phyloP scores from a whole-genome alignment of 92 coral and sea anemone genomes.

The Epizoanthus stellaris region DNA sequence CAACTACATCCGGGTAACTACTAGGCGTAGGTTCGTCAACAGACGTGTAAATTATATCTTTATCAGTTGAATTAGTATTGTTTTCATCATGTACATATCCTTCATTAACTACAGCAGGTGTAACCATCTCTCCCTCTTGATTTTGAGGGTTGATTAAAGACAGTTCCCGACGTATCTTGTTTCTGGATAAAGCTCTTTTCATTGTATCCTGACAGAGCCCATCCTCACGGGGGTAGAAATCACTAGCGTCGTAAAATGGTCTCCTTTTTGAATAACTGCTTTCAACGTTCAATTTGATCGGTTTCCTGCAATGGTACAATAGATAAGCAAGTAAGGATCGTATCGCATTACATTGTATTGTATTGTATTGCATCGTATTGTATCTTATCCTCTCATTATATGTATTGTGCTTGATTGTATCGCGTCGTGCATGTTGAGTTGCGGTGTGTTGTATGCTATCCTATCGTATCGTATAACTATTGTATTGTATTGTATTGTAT shows the following conservation, averaged over 20 bases:
- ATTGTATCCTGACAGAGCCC: slow-evolving; percentile 32
- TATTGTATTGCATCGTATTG: background rate
- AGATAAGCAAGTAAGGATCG: background rate
- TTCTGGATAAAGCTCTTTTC: slow-evolving; percentile 12
- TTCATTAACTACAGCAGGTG: slow-evolving; percentile 24
- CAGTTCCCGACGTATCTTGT: background rate
- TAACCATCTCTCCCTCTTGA: background rate
- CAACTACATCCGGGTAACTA: slow-evolving; percentile 29
- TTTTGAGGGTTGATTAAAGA: background rate
- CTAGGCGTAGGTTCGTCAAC: background rate
- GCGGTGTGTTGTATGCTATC: background rate
- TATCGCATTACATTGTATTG: background rate
- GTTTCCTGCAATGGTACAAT: background rate
- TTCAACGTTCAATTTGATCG: background rate
- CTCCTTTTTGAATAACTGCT: background rate
- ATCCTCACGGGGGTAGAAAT: slow-evolving; percentile 14
- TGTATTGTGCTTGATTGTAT: background rate
- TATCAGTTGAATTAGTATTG: background rate
- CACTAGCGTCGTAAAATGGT: background rate
- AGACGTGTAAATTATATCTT: background rate
- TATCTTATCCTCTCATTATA: background rate
- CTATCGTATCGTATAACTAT: no score
- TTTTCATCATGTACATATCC: background rate
- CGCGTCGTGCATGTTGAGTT: background rate
- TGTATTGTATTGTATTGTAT: no score